Percentiles rank a stretch among this genome's conserved stretches.
phyloP scores from a whole-genome alignment of 2,888 invertebrate genomes.

The Drosophila imparisetae region DNA sequence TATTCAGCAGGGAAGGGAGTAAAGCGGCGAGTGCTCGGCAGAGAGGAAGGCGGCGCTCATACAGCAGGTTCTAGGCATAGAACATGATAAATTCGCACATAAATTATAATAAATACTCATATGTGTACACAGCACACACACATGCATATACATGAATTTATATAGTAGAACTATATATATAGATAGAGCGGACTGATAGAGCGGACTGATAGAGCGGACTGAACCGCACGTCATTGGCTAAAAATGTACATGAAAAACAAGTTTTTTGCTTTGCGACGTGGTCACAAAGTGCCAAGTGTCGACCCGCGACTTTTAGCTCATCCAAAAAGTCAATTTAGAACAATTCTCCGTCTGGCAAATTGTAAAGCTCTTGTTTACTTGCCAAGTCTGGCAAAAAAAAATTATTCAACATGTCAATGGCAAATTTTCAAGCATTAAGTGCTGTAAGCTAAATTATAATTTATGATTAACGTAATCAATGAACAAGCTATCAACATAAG shows the following conservation, averaged over 20 bases:
- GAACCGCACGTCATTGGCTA: conserved; percentile 60
- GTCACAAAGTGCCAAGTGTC: conserved; percentile 38
- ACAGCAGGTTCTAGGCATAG: conserved; percentile 32
- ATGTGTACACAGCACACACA: conserved; percentile 29
- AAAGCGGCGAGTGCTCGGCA: background rate
- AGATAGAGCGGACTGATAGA: conserved; percentile 5
- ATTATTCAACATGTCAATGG: background rate
- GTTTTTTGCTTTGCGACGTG: conserved; percentile 58
- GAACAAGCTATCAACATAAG: background rate
- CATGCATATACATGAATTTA: background rate
- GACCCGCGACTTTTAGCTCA: conserved; percentile 21
- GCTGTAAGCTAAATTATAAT: background rate
- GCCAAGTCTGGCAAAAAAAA: conserved; percentile 5
- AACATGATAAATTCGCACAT: conserved; percentile 78
- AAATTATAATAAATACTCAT: conserved; percentile 74
- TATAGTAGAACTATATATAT: background rate
- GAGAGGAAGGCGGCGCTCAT: conserved; percentile 13
- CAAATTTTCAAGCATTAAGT: background rate
- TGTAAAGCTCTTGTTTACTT: conserved; percentile 7
- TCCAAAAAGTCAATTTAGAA: conserved; percentile 57
- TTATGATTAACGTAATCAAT: background rate
- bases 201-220: background rate
- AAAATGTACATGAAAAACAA: conserved; percentile 80
- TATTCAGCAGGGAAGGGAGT: background rate
- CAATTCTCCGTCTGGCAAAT: conserved; percentile 31